Base-by-base conservation (phyloP, 2,113 vertebrate species). In the Panthera uncia region DNA sequence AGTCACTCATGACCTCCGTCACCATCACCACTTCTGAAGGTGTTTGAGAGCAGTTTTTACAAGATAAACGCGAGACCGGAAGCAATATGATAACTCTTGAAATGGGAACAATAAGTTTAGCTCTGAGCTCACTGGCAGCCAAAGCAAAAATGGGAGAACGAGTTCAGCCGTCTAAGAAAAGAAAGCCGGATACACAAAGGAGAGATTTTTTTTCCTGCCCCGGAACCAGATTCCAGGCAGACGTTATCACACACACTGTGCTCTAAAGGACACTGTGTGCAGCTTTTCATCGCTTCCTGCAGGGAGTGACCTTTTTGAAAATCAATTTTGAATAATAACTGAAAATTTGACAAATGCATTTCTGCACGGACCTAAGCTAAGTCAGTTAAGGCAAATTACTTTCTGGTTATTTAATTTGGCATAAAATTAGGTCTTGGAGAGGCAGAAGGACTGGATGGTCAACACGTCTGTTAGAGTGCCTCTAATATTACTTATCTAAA, bases 81-180 rank as follows among this genome's bases (percentile, higher is more conserved):
- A 93, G 15, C 4, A 84, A 73, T 73, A 66, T 33, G 29, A 36
- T 76, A 80, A 71, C n/a, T 91, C 61, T 71, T 90, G 74, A 91
- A 93, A 91, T 41, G 7, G 41, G 41, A 91, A 69, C 27, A 12
- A 89, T 38, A 80, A 82, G 69, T 82, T 92, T 95, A 90, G 33
- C 21, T 55, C 23, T 38, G 50, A 91, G 89, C 23, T 95, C 65
- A 48, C 57, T 85, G 83, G 41, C 45, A 96, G 81, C 52, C 33
- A 91, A 95, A 29, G 33, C 88, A 61, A 93, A 89, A 89, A 93
- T 80, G 71, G 74, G 91, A 83, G 91, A 81, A 76, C 31, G 31
- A 50, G 23, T 97, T 41, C 31, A 71, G 45, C 57, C 63, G 1
- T 81, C 21, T 87, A 50, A 80, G 85, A 78, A 83, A 55, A 10